phyloP scores from a whole-genome alignment of 2,113 vertebrate species.

The Labrus mixtus region DNA sequence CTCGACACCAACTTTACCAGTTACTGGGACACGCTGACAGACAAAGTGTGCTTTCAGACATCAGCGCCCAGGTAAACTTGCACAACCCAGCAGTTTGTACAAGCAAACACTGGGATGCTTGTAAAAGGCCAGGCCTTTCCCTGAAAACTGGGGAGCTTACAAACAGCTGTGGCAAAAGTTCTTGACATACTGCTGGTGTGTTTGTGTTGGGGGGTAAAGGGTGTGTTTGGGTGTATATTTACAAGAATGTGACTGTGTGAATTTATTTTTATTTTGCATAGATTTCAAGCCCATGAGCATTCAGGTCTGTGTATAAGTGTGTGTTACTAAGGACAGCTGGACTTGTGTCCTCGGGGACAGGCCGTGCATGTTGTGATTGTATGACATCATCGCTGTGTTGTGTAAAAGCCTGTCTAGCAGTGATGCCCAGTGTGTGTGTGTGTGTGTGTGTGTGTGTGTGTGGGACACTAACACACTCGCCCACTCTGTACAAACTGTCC shows the following conservation, averaged over 20 bases:
- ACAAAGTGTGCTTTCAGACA: constrained; percentile 75
- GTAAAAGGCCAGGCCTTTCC: constrained; percentile 72
- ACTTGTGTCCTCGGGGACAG: constrained; percentile 54
- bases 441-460: constrained; percentile 12
- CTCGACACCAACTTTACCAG: constrained; percentile 65
- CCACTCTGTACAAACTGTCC: constrained; percentile 39
- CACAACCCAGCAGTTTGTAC: constrained; percentile 73
- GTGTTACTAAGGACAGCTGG: constrained; percentile 61
- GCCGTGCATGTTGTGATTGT: constrained; percentile 43
- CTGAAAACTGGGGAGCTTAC: constrained; percentile 55
- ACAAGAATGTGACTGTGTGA: constrained; percentile 50
- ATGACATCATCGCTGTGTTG: constrained; percentile 54
- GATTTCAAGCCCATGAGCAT: constrained; percentile 13
- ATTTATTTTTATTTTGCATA: constrained; percentile 33
- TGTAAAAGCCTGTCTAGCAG: constrained; percentile 41
- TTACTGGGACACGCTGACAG: constrained; percentile 55
- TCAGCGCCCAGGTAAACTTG: constrained; percentile 53
- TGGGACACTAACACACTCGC: constrained; percentile 33
- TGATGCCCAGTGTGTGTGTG: constrained; percentile 36
- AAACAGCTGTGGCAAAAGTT: constrained; percentile 55
- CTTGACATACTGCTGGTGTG: constrained; percentile 64
- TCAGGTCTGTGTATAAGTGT: constrained; percentile 23
- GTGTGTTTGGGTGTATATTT: constrained; percentile 58
- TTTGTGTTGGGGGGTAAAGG: constrained; percentile 49
- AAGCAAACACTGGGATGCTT: constrained; percentile 75